phyloP scores from a whole-genome alignment of 1,140 invertebrate genomes.

The Eueides isabella region DNA sequence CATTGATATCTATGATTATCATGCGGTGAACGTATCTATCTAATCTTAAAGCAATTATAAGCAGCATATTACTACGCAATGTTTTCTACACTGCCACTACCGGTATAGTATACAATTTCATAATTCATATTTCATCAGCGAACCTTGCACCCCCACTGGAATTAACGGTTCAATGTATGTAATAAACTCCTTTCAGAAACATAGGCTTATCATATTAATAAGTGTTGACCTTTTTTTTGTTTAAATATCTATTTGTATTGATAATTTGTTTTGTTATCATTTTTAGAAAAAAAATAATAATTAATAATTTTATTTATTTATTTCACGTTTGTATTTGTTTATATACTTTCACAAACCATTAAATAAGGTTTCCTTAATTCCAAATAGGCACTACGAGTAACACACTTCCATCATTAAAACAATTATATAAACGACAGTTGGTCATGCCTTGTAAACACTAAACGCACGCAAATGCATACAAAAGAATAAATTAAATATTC shows the following conservation, averaged over 20 bases:
- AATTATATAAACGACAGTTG: constrained; percentile 26
- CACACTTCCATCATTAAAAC: constrained; percentile 32
- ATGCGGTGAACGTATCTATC: neutral
- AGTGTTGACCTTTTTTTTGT: neutral
- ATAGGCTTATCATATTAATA: neutral
- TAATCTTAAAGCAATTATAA: constrained; percentile 8
- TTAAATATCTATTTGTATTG: neutral
- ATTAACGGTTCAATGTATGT: neutral
- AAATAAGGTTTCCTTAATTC: constrained; percentile 7
- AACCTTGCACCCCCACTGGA: neutral
- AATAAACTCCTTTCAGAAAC: neutral
- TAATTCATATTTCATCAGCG: neutral
- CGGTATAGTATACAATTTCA: constrained; percentile 9
- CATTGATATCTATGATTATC: constrained; percentile 4
- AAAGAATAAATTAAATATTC: constrained; percentile 10
- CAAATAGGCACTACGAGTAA: neutral
- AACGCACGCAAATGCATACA: constrained; percentile 20
- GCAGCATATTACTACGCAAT: neutral
- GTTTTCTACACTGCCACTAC: neutral
- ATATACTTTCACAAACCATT: neutral
- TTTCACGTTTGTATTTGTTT: neutral
- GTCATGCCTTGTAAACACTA: constrained; percentile 32
- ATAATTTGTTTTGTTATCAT: neutral
- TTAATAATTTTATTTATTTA: too few species aligned
- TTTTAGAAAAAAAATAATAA: too few species aligned